Base-by-base conservation (phyloP, 2,888 invertebrate genomes). In the Limnephilus lunatus region DNA sequence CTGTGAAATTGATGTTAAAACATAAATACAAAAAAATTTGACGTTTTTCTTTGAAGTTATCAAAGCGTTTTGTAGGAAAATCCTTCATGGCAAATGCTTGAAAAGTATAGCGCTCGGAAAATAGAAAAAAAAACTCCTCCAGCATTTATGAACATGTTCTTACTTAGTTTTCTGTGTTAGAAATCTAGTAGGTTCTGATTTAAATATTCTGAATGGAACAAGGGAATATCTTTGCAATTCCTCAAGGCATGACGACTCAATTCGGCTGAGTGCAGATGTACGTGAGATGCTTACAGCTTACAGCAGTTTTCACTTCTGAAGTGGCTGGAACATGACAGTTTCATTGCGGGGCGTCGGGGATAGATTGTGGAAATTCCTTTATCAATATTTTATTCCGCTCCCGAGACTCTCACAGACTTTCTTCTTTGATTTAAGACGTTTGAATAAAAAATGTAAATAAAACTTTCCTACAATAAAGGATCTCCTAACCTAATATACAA, bases 251-350 rank as follows among this genome's bases (percentile, higher is more conserved):
- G 88, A 89, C 68, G 39, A 89, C 88, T 89, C 88, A 89, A 89
- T 89, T 89, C 80, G 80, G 88, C 19, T 80, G 88, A 89, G 88
- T 89, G 88, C 88, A 89, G 31, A 89, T 80, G 88, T 35, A 89
- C 88, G 88, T 89, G 88, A 89, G 88, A n/a, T 80, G 88, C 88
- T 89, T 89, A 89, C 88, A 89, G 80, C 88, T 86, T 86, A 86
- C 86, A 80, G 32, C 88, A 89, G 88, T 89, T 89, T 89, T 89
- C 88, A 89, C 80, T 89, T 89, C 68, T 80, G 32, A 80, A 88
- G 68, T 88, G 68, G 32, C 88, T 32, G 32, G 53, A 80, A 89
- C 68, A 81, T 80, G 68, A 32, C 88, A 35, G 32, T 89, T 35
- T 89, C 35, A 80, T 80, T 81, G 85, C 39, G 35, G 85, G 32